These are phyloP conservation scores for Amphimallon solstitiale DNA, from an alignment of 2,888 invertebrate species.

Conservation along the genomic window DNA sequence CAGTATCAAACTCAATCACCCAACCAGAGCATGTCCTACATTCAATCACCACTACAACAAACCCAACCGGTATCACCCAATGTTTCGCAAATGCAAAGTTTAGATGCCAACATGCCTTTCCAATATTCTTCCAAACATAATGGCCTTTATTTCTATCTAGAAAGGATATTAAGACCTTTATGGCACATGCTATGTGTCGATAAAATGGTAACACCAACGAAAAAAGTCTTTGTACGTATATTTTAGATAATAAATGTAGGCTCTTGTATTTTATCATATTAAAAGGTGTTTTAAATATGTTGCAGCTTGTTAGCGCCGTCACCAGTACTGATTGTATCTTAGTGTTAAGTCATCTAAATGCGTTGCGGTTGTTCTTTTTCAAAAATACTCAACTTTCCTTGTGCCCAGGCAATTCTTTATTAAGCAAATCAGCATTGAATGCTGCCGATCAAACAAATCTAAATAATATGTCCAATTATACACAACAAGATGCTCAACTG, in stretches of 20 bases:
- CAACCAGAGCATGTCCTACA: constrained; percentile 32
- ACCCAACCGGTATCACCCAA: constrained; percentile 19
- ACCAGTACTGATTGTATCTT: constrained; percentile 76
- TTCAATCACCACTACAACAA: constrained; percentile 33
- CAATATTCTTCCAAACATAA: constrained; percentile 86
- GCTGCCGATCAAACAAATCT: constrained; percentile 46
- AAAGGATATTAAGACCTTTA: constrained; percentile 86
- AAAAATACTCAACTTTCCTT: constrained; percentile 68
- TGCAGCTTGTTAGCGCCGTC: constrained; percentile 74
- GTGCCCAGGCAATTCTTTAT: constrained; percentile 37
- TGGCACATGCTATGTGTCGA: constrained; percentile 86
- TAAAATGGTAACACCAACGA: constrained; percentile 65
- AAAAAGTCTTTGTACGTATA: constrained; percentile 69
- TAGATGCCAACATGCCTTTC: constrained; percentile 47
- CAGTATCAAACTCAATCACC: constrained; percentile 43
- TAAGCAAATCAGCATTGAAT: constrained; percentile 36
- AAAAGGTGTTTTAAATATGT: constrained; percentile 15
- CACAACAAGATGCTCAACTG: constrained; percentile 64
- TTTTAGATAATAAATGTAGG: background rate
- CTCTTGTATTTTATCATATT: too few relatives aligned
- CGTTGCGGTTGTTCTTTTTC: constrained; percentile 79
- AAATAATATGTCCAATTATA: constrained; percentile 42
- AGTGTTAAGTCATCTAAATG: constrained; percentile 79
- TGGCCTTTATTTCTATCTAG: constrained; percentile 90
- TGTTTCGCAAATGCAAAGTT: constrained; percentile 26